A percentile compares a stretch with the other conserved stretches of the same genome.
Conservation (phyloP, 2,888 invertebrate genomes). For the Coleophora deauratella region DNA sequence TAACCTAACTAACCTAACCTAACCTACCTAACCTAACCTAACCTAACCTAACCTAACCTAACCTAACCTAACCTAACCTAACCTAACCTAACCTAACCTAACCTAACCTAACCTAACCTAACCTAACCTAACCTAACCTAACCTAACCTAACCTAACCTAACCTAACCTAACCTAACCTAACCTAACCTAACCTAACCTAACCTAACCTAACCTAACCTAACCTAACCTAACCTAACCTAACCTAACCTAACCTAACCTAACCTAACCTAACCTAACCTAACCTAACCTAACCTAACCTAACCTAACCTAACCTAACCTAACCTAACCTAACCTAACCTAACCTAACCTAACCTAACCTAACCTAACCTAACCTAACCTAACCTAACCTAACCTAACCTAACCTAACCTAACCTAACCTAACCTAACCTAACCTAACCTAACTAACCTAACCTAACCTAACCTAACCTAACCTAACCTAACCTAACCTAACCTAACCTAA, state of each 20-base stretch:
- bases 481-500: conserved; percentile 19
- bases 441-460: conserved; percentile 16
- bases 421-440: conserved; percentile 20
- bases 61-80: conserved; percentile 17
- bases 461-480: conserved; percentile 18
- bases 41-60: conserved; percentile 12
- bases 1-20: conserved; percentile 7
- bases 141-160: conserved; percentile 16
- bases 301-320: conserved; percentile 20
- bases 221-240: conserved; percentile 7
- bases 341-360: conserved; percentile 19
- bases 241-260: conserved; percentile 14
- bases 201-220: conserved; percentile 6
- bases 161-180: conserved; percentile 17
- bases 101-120: conserved; percentile 22
- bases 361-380: conserved; percentile 17
- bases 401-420: conserved; percentile 19
- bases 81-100: conserved; percentile 21
- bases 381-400: conserved; percentile 18
- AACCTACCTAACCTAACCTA: conserved; percentile 9
- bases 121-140: conserved; percentile 22
- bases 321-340: conserved; percentile 22
- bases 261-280: conserved; percentile 16
- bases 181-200: conserved; percentile 19
- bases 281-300: conserved; percentile 18